Evolutionary conservation across 2,888 invertebrate species (phyloP).

Genomic region (Carpatolechia fugitivella): DNA sequence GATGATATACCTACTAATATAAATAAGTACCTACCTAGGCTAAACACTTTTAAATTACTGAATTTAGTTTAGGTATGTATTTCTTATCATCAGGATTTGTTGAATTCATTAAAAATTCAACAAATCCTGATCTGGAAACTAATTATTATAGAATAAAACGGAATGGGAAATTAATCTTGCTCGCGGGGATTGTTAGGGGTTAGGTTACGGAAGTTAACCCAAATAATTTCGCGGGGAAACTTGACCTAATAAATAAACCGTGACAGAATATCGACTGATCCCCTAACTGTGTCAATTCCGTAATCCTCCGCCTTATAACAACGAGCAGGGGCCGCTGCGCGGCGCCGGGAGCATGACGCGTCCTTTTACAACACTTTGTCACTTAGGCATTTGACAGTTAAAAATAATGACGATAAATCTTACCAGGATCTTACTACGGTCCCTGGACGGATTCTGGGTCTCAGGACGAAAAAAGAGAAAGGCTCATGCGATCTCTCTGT

Average conservation of each 20-base stretch:
- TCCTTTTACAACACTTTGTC: constrained; percentile 8
- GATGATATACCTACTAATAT: too few species aligned
- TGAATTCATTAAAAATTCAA: too few species aligned
- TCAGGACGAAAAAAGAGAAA: constrained; percentile 53
- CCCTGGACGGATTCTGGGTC: constrained; percentile 27
- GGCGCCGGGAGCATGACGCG: background rate
- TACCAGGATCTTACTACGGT: constrained; percentile 3
- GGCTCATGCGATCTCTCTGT: constrained; percentile 49
- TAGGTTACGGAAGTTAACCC: constrained; percentile 1
- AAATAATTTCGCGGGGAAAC: constrained; percentile 18
- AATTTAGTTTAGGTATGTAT: too few species aligned
- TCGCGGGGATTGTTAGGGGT: background rate
- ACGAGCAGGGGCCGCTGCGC: background rate
- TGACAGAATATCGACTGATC: constrained; percentile 17
- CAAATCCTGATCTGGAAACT: too few species aligned
- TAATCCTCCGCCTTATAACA: background rate
- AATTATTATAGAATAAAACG: too few species aligned
- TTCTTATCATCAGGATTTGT: too few species aligned
- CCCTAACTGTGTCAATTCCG: constrained; percentile 16
- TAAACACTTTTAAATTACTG: too few species aligned
- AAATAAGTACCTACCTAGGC: too few species aligned
- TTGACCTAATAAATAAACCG: constrained; percentile 26
- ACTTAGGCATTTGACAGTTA: constrained; percentile 29
- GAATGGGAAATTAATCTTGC: background rate
- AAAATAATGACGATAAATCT: constrained; percentile 28